A percentile compares a stretch with the other conserved stretches of the same genome.
Conservation (phyloP, 2,888 invertebrate species). For the Amphipyra tragopoginis region DNA sequence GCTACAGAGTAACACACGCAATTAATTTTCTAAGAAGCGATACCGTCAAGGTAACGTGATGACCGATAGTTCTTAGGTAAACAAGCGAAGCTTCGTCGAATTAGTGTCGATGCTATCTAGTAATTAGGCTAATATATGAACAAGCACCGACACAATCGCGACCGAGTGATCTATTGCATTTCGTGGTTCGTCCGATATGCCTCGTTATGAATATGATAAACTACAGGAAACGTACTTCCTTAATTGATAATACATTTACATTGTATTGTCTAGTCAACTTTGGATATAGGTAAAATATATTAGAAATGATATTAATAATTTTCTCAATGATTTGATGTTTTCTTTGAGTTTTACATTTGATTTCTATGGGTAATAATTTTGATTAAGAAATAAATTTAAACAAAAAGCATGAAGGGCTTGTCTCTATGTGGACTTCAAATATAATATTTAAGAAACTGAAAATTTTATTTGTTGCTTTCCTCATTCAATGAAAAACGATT, state of each 20-base stretch:
- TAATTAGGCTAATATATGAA: slow-evolving; percentile 46
- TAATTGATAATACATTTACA: slow-evolving; percentile 19
- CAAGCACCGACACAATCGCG: slow-evolving; percentile 25
- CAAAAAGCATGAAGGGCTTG: too few species aligned
- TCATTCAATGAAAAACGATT: not conserved
- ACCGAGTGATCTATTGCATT: slow-evolving; percentile 26
- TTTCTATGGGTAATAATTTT: too few species aligned
- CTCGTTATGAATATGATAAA: slow-evolving; percentile 28
- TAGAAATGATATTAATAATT: too few species aligned
- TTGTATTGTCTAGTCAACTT: slow-evolving; percentile 22
- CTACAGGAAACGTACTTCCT: slow-evolving; percentile 45
- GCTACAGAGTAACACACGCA: not conserved
- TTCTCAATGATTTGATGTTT: too few species aligned
- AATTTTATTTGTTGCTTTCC: not conserved
- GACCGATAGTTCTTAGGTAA: slow-evolving; percentile 11
- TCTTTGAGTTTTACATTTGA: too few species aligned
- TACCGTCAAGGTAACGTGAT: not conserved
- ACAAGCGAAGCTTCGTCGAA: not conserved
- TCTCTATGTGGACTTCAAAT: not conserved
- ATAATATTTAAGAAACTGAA: slow-evolving; percentile 1
- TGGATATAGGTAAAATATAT: not conserved
- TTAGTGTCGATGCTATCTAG: slow-evolving; percentile 41
- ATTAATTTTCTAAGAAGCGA: slow-evolving; percentile 28
- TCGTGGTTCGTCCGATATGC: slow-evolving; percentile 19
- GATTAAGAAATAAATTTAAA: too few species aligned